Base-by-base conservation (phyloP, 2,888 invertebrate species). In the Tipula unca region DNA sequence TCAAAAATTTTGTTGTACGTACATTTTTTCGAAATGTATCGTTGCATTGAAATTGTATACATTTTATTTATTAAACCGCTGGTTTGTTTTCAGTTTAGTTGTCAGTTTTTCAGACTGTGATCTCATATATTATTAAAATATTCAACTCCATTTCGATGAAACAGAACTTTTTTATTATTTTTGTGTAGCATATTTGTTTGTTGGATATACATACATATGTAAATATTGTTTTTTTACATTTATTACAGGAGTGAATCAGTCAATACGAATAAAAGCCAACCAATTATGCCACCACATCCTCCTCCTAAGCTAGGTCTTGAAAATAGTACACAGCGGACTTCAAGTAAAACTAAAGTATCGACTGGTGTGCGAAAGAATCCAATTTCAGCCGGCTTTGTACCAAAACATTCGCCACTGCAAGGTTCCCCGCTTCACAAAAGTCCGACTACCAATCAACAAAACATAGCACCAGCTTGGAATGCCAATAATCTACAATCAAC, bases 401-500 rank as follows among this genome's bases (percentile, higher is more conserved):
- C 93, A 86, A 92, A 92, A 87, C 92, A 93, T 89, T 93, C 93
- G 86, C 93, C 93, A 36, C 90, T 93, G 87, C 93, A 93, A 88
- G 92, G 93, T 87, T 93, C 93, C 87, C 93, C 93, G 83, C 90
- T 91, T 82, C 90, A 90, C 87, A 90, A 90, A 88, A 91, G 90
- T 89, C 90, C 90, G 85, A 91, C 90, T 0, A 90, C 90, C 85
- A 91, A 90, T 20, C 84, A 84, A 84, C 32, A 35, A 88, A 69
- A 69, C 14, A 89, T 90, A 85, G 91, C 91, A 85, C 91, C 91
- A 87, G 90, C 89, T 90, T 94, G 94, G 92, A 93, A 94, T 87
- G 92, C 91, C 86, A 93, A 93, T 87, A 93, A 93, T 87, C 92
- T 93, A 84, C 94, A 93, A 90, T 94, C 95, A 87, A 94, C 95